phyloP scores from a whole-genome alignment of 1,140 invertebrate species.

The Lanistes nyassanus region DNA sequence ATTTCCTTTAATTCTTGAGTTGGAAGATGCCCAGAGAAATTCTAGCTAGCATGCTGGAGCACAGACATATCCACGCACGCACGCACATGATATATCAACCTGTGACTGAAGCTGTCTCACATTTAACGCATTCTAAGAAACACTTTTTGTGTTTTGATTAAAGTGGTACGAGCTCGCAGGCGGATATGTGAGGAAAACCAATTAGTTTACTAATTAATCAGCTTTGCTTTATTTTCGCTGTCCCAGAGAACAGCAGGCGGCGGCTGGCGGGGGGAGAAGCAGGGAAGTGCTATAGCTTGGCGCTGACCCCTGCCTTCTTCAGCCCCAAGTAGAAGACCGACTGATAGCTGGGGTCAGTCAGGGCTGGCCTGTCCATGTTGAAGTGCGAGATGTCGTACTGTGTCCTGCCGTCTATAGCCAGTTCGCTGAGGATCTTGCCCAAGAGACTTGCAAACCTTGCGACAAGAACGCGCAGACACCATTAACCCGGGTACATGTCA shows the following conservation, averaged over 20 bases:
- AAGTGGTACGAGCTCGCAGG: too few relatives aligned
- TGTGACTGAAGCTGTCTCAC: neutral
- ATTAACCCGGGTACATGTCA: too few relatives aligned
- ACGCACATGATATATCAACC: too few relatives aligned
- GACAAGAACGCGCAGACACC: conserved; percentile 14
- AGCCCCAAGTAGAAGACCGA: conserved; percentile 48
- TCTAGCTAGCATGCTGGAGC: too few relatives aligned
- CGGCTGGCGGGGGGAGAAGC: neutral
- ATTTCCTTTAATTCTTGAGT: too few relatives aligned
- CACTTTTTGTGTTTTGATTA: neutral
- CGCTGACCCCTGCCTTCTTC: neutral
- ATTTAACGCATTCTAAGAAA: neutral
- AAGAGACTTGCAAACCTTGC: conserved; percentile 57
- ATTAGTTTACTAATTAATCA: neutral
- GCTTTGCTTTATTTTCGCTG: neutral
- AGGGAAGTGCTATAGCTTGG: neutral
- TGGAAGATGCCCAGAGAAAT: too few relatives aligned
- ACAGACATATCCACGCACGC: too few relatives aligned
- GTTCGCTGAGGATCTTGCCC: conserved; percentile 59
- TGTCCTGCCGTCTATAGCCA: conserved; percentile 56
- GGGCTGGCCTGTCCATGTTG: conserved; percentile 50
- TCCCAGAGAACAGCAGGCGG: neutral
- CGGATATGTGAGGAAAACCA: neutral
- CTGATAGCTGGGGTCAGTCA: conserved; percentile 54
- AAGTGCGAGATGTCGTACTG: conserved; percentile 56